These are phyloP conservation scores for Apis florea DNA, from an alignment of 1,140 invertebrate genomes.

Conservation along the genomic window DNA sequence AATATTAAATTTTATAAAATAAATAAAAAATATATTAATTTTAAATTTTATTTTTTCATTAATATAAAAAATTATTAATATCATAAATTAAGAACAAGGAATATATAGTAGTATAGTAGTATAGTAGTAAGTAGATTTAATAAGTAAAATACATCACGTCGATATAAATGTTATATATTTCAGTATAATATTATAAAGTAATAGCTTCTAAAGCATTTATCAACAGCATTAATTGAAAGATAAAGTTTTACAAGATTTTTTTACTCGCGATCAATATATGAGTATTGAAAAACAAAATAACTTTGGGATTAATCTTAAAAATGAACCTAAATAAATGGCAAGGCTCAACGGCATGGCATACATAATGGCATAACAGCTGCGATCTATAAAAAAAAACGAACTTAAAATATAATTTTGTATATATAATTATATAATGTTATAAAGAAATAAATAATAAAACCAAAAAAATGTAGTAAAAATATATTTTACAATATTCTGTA, in stretches of 20 bases:
- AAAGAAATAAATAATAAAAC: conserved; percentile 76
- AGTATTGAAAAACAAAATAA: conserved; percentile 72
- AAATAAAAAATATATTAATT: conserved; percentile 21
- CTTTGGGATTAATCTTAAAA: conserved; percentile 63
- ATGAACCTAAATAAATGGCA: conserved; percentile 73
- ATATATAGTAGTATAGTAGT: not conserved
- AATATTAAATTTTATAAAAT: conserved; percentile 6
- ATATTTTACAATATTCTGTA: conserved; percentile 79
- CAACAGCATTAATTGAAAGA: conserved; percentile 58
- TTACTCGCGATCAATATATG: conserved; percentile 62
- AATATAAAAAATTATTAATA: not conserved
- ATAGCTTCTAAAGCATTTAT: conserved; percentile 67
- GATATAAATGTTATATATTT: conserved; percentile 76
- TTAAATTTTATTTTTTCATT: not conserved
- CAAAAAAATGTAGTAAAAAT: conserved; percentile 73
- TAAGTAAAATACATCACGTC: conserved; percentile 42
- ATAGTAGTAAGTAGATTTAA: conserved; percentile 10
- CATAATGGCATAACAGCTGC: conserved; percentile 58
- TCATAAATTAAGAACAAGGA: conserved; percentile 2
- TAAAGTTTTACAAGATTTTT: conserved; percentile 64
- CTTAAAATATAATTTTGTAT: conserved; percentile 52
- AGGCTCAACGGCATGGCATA: conserved; percentile 71
- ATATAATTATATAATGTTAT: too few species aligned
- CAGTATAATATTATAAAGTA: conserved; percentile 74
- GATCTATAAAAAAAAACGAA: conserved; percentile 52